Base-by-base conservation (phyloP, 2,113 vertebrate species). In the Burhinus bistriatus region DNA sequence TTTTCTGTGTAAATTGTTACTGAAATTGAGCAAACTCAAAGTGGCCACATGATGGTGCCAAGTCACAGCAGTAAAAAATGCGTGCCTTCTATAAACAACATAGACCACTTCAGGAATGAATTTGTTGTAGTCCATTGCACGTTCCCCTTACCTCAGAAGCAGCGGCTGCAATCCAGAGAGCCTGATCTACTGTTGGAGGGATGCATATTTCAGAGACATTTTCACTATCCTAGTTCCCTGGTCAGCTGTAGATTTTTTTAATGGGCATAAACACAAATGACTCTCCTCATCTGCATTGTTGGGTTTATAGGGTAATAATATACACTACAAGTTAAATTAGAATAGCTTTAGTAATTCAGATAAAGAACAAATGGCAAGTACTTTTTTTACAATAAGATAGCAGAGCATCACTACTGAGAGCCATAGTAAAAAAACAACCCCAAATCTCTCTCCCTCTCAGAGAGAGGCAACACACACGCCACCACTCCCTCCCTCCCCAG, bases 31-130 rank as follows among this genome's bases (percentile, higher is more conserved):
- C 58, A 90, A 89, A 92, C 82, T 81, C 55, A 6, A 16, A 92
- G 29, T 93, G 91, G 83, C 97, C 97, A 97, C 93, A 96, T 71
- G 96, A 72, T 97, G 97, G 97, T 93, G 95, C 97, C 96, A 97
- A 89, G 55, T 52, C 88, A 89, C 78, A 95, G 91, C 78, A 89
- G 70, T 96, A 81, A 95, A 95, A 84, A 71, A 64, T 25, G 5
- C 71, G 10, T 66, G 69, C 38, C 27, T 61, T 40, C 0, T 6
- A 14, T 61, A 54, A 84, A 57, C 29, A 49, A 6, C 29, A n/a
- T 29, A 10, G 27, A 38, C 20, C 13, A 9, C 61, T 49, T 82
- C 0, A 0, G 68, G 27, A 44, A 16, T 16, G 8, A 79, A n/a
- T 52, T 30, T 87, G 12, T n/a, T 73, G 42, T 12, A 70, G 36